phyloP scores from a whole-genome alignment of 2,888 invertebrate species.

The Parthenolecanium corni region DNA sequence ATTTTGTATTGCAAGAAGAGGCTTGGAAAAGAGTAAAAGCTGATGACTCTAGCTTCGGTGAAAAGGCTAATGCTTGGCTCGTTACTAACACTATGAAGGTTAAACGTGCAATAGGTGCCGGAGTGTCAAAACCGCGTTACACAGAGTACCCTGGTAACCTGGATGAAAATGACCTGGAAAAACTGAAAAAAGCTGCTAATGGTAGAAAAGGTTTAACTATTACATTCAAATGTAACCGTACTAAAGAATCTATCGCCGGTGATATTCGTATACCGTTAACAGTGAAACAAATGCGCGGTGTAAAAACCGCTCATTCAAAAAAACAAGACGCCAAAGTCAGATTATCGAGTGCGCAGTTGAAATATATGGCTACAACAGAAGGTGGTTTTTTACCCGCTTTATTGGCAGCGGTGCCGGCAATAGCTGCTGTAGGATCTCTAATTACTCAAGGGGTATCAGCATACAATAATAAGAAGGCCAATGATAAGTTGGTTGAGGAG shows the following conservation, averaged over 20 bases:
- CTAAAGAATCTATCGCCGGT: not conserved
- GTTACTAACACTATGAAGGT: slow-evolving; percentile 28
- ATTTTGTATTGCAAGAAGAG: slow-evolving; percentile 30
- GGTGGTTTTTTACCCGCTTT: slow-evolving; percentile 3
- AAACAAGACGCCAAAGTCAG: not conserved
- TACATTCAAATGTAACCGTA: not conserved
- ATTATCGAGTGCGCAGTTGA: not conserved
- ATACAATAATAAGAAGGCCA: not conserved
- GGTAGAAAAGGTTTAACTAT: not conserved
- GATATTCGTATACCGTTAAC: not conserved
- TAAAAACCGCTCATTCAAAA: too few species aligned
- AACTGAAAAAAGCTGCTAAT: not conserved
- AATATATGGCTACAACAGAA: not conserved
- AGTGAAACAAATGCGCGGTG: not conserved
- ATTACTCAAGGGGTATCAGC: not conserved
- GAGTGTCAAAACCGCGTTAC: slow-evolving; percentile 14
- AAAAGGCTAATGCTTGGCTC: slow-evolving; percentile 26
- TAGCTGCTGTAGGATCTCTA: not conserved
- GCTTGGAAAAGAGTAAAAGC: slow-evolving; percentile 31
- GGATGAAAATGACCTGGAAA: too few species aligned
- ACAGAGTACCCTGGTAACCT: not conserved
- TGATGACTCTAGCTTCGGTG: slow-evolving; percentile 12
- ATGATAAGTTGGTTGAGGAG: slow-evolving; percentile 1
- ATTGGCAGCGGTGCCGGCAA: not conserved
- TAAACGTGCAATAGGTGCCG: slow-evolving; percentile 31